Evolutionary conservation across 2,113 vertebrate genomes (phyloP).

Genomic region (Channa argus): DNA sequence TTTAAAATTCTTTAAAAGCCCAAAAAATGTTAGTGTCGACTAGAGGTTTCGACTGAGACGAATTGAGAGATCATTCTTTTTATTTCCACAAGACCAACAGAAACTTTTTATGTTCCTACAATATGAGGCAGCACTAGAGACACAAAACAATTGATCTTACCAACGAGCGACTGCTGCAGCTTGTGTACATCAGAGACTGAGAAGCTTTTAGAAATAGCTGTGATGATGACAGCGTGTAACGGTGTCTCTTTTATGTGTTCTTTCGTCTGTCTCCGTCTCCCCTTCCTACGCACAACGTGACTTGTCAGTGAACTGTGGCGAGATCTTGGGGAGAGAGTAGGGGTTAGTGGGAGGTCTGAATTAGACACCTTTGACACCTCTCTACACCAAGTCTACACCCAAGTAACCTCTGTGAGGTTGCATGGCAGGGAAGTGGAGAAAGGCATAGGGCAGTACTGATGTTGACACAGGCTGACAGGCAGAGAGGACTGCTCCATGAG

Average conservation of each 20-base stretch:
- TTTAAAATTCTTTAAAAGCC: conserved; percentile 36
- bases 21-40: too few species aligned
- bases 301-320: conserved; percentile 66
- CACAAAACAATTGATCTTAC: conserved; percentile 64
- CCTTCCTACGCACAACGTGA: conserved; percentile 37
- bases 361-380: conserved; percentile 65
- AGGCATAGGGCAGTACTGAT: conserved; percentile 38
- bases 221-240: conserved; percentile 59
- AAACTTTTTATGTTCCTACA: conserved; percentile 21
- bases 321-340: conserved; percentile 34
- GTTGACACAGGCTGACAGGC: conserved; percentile 67
- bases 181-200: conserved; percentile 49
- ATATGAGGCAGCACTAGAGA: conserved; percentile 29
- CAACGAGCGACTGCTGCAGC: conserved; percentile 46
- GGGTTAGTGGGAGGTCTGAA: conserved; percentile 47
- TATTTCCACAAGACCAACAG: conserved; percentile 16
- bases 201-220: conserved; percentile 58
- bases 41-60: too few species aligned
- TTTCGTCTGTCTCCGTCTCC: conserved; percentile 8
- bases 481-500: conserved; percentile 43
- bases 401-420: conserved; percentile 62
- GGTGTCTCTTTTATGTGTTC: conserved; percentile 36
- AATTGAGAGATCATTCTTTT: not conserved
- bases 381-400: conserved; percentile 64
- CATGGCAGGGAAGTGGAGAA: conserved; percentile 21